phyloP scores from a whole-genome alignment of 2,113 vertebrate genomes.

The Pollimyrus isidori region DNA sequence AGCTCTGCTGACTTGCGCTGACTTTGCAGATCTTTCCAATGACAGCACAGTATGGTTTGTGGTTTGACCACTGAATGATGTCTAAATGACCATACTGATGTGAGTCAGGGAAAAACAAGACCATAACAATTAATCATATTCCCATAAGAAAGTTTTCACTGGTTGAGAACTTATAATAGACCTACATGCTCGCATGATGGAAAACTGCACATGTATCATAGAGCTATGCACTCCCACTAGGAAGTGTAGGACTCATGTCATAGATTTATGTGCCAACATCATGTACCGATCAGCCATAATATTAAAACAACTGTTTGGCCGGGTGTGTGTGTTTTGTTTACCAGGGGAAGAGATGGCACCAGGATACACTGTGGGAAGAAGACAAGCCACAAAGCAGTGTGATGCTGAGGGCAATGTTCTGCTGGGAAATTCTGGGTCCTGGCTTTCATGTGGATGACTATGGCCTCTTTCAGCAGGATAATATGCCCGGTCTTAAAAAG shows the following conservation, averaged over 20 bases:
- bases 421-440: not conserved
- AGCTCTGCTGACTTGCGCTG: not conserved
- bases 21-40: not conserved
- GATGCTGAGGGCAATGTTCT: not conserved
- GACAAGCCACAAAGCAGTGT: not conserved
- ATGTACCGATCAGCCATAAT: not conserved
- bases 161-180: not conserved
- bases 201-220: not conserved
- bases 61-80: not conserved
- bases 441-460: not conserved
- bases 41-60: not conserved
- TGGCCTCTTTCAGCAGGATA: not conserved
- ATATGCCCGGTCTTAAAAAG: not conserved
- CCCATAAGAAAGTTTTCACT: not conserved
- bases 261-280: not conserved
- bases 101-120: not conserved
- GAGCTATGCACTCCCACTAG: not conserved
- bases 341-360: not conserved
- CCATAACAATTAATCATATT: not conserved
- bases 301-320: not conserved
- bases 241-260: not conserved
- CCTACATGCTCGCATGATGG: not conserved
- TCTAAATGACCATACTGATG: not conserved
- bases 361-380: not conserved
- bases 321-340: not conserved